Base-by-base conservation (phyloP, 2,797 vertebrate species). In the Channa striata region DNA sequence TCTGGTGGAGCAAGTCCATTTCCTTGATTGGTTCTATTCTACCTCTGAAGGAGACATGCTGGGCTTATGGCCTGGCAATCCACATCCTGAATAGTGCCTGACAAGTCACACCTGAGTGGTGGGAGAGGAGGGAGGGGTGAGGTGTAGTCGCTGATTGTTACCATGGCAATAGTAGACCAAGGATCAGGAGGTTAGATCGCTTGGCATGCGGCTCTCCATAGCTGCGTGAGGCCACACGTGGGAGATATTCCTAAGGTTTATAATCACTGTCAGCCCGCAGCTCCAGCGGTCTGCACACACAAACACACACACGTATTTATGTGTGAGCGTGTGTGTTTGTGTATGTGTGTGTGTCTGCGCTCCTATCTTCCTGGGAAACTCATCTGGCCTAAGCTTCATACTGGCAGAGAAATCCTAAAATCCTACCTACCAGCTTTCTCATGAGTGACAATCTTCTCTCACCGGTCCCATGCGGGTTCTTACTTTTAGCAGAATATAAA, bases 371-470 rank as follows among this genome's bases (percentile, higher is more conserved):
- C 80, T 74, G 74, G 77, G 82, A 90, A 90, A 87, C 78, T 87
- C 82, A 88, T 91, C 89, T 91, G 87, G 82, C 83, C 86, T 91
- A 91, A 92, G 90, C 90, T 82, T 88, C 75, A 78, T 85, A 88
- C 84, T 78, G 84, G 77, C 85, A 76, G 80, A 7, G 7, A 85
- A 91, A 92, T 90, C 89, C 86, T 78, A 65, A 83, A 87, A 92
- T 89, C 88, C 89, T 79, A 81, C 85, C 82, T 64, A 84, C 80
- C 78, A 75, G 80, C 80, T 88, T 84, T 86, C 68, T 86, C 85
- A 82, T 82, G 84, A 91, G 88, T 86, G 87, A 90, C 88, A 84
- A 89, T 91, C 87, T 82, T 86, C 76, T 76, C 60, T 84, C 79
- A 52, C 66, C 19, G 57, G 52, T 67, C 74, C 71, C 78, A 71